phyloP scores from a whole-genome alignment of 1,140 invertebrate species.

The Cotesia glomerata region DNA sequence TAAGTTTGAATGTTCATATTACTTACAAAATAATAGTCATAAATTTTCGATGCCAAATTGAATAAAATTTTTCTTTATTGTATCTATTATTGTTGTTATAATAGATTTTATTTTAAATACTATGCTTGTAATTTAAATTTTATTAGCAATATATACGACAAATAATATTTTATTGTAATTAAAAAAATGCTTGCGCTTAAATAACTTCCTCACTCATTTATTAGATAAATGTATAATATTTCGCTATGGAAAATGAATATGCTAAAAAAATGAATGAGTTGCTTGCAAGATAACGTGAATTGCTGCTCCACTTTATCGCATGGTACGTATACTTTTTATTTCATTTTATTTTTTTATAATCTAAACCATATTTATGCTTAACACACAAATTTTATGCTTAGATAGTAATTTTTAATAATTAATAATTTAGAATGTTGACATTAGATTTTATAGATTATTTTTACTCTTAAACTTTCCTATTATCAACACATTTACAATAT shows the following conservation, averaged over 20 bases:
- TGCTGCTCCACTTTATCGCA: constrained; percentile 50
- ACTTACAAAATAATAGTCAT: constrained; percentile 21
- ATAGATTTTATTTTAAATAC: neutral
- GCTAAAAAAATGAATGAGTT: constrained; percentile 49
- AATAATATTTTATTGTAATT: neutral
- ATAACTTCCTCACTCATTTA: neutral
- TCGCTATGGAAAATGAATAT: too few relatives aligned
- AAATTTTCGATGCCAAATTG: constrained; percentile 13
- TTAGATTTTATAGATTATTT: too few relatives aligned
- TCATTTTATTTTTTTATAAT: constrained; percentile 34
- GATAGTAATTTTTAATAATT: constrained; percentile 18
- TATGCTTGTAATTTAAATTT: neutral
- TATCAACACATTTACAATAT: too few relatives aligned
- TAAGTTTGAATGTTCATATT: neutral
- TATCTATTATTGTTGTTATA: neutral
- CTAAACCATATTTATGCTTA: constrained; percentile 19
- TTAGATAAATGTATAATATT: neutral
- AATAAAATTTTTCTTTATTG: neutral
- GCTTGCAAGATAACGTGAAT: constrained; percentile 52
- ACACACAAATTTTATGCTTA: neutral
- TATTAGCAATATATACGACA: too few relatives aligned
- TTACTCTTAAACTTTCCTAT: too few relatives aligned
- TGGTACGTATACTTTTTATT: constrained; percentile 54
- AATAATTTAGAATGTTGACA: too few relatives aligned
- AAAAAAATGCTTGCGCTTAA: constrained; percentile 12